Evolutionary conservation across 2,113 vertebrate species (phyloP).

Genomic region (Triplophysa dalaica): DNA sequence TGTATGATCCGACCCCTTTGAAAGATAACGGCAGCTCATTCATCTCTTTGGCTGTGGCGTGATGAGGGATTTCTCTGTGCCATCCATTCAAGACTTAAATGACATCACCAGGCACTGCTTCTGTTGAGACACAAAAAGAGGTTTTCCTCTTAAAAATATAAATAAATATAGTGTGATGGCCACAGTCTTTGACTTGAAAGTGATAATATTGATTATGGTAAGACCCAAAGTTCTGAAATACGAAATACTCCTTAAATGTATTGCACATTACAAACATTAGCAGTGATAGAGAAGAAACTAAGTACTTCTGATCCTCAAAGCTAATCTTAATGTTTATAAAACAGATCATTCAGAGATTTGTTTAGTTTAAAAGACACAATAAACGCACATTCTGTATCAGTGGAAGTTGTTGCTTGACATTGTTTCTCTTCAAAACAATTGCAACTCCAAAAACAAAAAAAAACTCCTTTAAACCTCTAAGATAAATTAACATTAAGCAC

Average conservation of each 20-base stretch:
- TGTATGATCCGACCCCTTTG: neutral
- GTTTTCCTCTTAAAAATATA: neutral
- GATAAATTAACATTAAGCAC: too few relatives aligned
- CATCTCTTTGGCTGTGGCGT: constrained; percentile 18
- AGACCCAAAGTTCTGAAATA: neutral
- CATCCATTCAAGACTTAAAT: constrained; percentile 26
- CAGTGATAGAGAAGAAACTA: neutral
- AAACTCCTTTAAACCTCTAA: too few relatives aligned
- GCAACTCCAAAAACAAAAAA: too few relatives aligned
- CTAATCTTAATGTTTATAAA: neutral
- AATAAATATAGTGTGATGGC: neutral
- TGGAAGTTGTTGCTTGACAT: neutral
- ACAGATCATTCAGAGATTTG: neutral
- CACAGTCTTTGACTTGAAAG: neutral
- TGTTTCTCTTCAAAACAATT: too few relatives aligned
- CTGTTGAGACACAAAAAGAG: constrained; percentile 12
- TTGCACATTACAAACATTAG: neutral
- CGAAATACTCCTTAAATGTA: neutral
- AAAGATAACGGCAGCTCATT: constrained; percentile 18
- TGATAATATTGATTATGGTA: neutral
- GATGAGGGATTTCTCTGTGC: constrained; percentile 3
- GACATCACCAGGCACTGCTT: neutral
- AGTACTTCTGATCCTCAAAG: neutral
- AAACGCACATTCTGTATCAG: neutral
- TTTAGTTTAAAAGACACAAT: neutral